Base-by-base conservation (phyloP, 2,113 vertebrate genomes). In the Mustelus asterias region DNA sequence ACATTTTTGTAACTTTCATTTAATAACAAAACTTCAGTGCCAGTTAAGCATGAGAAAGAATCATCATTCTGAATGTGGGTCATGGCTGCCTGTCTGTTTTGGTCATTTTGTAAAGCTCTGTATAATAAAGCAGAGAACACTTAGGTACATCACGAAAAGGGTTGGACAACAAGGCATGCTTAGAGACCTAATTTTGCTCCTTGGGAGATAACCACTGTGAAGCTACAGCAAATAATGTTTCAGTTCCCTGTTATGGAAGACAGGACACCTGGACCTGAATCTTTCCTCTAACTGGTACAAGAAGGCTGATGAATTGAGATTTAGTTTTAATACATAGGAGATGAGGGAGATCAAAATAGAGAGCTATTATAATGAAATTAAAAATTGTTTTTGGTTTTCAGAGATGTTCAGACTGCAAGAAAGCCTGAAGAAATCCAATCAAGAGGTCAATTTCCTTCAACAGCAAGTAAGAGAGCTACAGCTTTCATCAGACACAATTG, bases 321-420 rank as follows among this genome's bases (percentile, higher is more conserved):
- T 54, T 95, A 70, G 24, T 67, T 94, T 22, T 67, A 69, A 76
- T 83, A 37, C 6, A 44, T 41, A 83, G 3, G n/a, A 95, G 44
- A 33, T 54, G 41, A 95, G 41, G 60, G n/a, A 20, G 58, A n/a
- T 18, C 58, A 63, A 65, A 70, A 24, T 70, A 24, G 24, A 26
- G 41, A 26, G 1, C 94, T 16, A 48, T 37, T 44, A 33, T 67
- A 67, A 95, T 76, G 24, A 37, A 24, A 95, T 95, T 95, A 67
- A 26, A 63, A 88, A n/a, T 93, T 63, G 96, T 44, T 41, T 96
- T 96, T 96, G 41, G 96, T 96, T 96, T 97, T 78, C 83, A 98
- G 98, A 98, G 96, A 97, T 97, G 70, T 96, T 97, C 72, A 97
- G 89, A 88, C 5, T 98, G 96, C 97, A 97, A 78, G 97, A 97